Evolutionary conservation across 2,888 invertebrate genomes (phyloP), one percentile per base, ranked within the genome.

Genomic region (Kryphioiulus occultus): DNA sequence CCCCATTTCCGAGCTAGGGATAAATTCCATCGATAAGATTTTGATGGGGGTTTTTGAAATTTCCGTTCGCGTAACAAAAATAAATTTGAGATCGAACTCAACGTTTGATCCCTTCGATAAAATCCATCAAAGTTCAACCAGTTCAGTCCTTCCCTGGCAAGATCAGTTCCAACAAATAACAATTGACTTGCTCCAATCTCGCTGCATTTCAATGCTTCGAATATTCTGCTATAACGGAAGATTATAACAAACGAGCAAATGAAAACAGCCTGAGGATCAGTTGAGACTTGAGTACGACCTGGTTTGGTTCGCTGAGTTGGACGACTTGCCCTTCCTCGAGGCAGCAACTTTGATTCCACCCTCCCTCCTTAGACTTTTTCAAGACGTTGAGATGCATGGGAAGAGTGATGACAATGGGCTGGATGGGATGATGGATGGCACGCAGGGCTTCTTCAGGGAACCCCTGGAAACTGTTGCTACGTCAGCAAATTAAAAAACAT

Each of bases 401-500:
- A 44, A 85, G 42, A 39, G 85, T 44, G 85, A 44, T 85, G 85
- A 44, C 85, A 85, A 84, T 84, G 35, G 39, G 39, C 15, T 85
- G 42, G 26, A 85, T 42, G 44, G 42, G 90, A 90, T 68, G 68
- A 68, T 68, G 68, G 68, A 68, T 68, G 68, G 68, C 68, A 68
- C 68, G 26, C 68, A 68, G 68, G 68, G 68, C 68, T 68, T 68
- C 68, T 68, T 68, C 68, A 68, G 82, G 89, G 89, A 9, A 82
- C 89, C 59, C 88, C 89, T n/a, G 85, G 90, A 47, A 88, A 89
- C 82, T 89, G 89, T 42, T 87, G 89, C n/a, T 89, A 98, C 96
- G 97, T 97, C 92, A 98, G 94, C 94, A 98, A 94, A 93, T 97
- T 97, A 94, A 97, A 96, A 94, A 98, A 98, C 95, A 98, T 95